phyloP scores from a whole-genome alignment of 2,888 invertebrate genomes.

The Actias luna region DNA sequence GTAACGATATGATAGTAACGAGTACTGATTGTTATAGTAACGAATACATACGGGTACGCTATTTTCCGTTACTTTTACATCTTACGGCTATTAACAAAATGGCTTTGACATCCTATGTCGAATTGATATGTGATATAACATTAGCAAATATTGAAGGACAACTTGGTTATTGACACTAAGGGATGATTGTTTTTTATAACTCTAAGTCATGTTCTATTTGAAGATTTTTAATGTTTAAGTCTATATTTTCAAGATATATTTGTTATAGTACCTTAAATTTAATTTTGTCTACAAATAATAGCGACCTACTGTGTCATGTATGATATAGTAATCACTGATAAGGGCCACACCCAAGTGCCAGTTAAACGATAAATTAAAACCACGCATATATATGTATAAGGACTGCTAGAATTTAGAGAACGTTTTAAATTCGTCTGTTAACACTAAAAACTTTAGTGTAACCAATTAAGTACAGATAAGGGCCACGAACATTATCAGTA shows the following conservation, averaged over 20 bases:
- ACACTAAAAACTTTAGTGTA: slow-evolving; percentile 39
- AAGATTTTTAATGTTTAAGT: not conserved
- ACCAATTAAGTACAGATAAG: slow-evolving; percentile 69
- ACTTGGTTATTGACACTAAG: too few relatives aligned
- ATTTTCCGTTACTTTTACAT: too few relatives aligned
- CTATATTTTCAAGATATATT: not conserved
- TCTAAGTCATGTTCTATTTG: too few relatives aligned
- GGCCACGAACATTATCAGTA: slow-evolving; percentile 55
- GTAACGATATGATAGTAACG: too few relatives aligned
- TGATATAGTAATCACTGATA: slow-evolving; percentile 46
- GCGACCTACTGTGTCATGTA: slow-evolving; percentile 26
- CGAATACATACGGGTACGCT: too few relatives aligned
- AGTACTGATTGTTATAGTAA: too few relatives aligned
- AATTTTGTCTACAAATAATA: slow-evolving; percentile 10
- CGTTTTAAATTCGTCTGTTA: slow-evolving; percentile 41
- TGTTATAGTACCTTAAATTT: not conserved
- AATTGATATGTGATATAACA: too few relatives aligned
- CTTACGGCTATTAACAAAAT: too few relatives aligned
- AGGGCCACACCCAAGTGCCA: slow-evolving; percentile 58
- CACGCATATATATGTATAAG: slow-evolving; percentile 21
- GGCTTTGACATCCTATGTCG: too few relatives aligned
- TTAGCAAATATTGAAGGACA: too few relatives aligned
- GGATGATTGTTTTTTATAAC: too few relatives aligned
- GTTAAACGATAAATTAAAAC: slow-evolving; percentile 41
- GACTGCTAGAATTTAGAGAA: slow-evolving; percentile 16